These are phyloP conservation scores for Erpetoichthys calabaricus DNA, from an alignment of 2,797 vertebrate species.

Conservation along the genomic window DNA sequence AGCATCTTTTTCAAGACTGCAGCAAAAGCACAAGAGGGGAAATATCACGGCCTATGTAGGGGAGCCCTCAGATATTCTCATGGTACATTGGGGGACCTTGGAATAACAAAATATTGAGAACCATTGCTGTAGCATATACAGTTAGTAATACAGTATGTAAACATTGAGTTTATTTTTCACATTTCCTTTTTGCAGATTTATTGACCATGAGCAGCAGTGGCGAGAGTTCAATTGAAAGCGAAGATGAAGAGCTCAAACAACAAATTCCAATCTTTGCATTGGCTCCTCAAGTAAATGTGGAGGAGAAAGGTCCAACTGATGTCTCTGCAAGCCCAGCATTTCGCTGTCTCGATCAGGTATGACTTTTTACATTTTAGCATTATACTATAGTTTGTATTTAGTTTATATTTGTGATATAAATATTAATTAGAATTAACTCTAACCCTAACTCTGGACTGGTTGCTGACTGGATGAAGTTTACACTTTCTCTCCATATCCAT, in stretches of 20 bases:
- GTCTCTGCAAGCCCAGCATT: slow-evolving; percentile 46
- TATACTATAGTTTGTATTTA: too few relatives aligned
- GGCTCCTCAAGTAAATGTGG: slow-evolving; percentile 36
- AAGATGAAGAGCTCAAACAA: slow-evolving; percentile 23
- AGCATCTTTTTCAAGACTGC: too few relatives aligned
- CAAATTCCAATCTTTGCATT: slow-evolving; percentile 28
- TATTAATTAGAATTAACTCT: too few relatives aligned
- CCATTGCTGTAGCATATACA: neutral
- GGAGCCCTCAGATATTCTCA: too few relatives aligned
- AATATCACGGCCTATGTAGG: too few relatives aligned
- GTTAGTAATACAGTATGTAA: neutral
- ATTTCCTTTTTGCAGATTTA: slow-evolving; percentile 18
- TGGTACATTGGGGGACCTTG: too few relatives aligned
- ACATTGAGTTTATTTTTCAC: neutral
- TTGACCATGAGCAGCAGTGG: slow-evolving; percentile 41
- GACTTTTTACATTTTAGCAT: neutral
- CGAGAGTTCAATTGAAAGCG: slow-evolving; percentile 24
- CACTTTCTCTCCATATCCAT: too few relatives aligned
- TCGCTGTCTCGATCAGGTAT: slow-evolving; percentile 73
- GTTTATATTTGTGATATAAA: too few relatives aligned
- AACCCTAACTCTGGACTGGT: too few relatives aligned
- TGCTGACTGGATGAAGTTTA: too few relatives aligned
- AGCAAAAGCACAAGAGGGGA: too few relatives aligned
- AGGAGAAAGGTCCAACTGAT: slow-evolving; percentile 33
- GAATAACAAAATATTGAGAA: too few relatives aligned